These are phyloP conservation scores for Macrophya alboannulata DNA, from an alignment of 2,888 invertebrate species.

Conservation along the genomic window DNA sequence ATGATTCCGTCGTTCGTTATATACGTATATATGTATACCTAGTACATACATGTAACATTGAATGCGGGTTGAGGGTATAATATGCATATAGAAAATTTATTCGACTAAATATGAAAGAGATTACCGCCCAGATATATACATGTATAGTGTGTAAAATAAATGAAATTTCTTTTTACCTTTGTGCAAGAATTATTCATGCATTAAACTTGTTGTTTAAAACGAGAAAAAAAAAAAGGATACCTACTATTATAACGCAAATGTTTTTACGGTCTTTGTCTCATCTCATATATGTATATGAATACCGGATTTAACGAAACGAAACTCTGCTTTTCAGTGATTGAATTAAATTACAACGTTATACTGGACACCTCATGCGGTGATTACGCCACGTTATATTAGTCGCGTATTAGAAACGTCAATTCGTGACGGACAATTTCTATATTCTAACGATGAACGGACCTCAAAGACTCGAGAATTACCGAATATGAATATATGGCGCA, in stretches of 20 bases:
- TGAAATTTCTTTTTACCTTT: background rate
- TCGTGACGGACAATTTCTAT: background rate
- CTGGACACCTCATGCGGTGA: background rate
- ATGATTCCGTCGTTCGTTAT: constrained; percentile 4
- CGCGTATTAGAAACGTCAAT: background rate
- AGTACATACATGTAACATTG: background rate
- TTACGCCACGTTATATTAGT: background rate
- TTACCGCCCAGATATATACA: background rate
- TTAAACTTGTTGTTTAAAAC: background rate
- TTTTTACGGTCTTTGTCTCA: background rate
- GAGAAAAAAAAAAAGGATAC: background rate
- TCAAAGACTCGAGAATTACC: background rate
- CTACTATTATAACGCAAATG: background rate
- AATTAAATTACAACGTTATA: background rate
- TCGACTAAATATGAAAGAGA: background rate
- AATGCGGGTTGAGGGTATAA: background rate
- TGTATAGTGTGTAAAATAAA: background rate
- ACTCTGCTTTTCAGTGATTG: background rate
- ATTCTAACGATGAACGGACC: background rate
- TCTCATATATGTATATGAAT: background rate
- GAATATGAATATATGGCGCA: background rate
- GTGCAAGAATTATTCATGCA: background rate
- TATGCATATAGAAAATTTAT: background rate
- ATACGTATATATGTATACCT: background rate
- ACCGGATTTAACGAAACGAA: background rate